A percentile compares a stretch with the other conserved stretches of the same genome.
phyloP scores from a whole-genome alignment of 2,888 invertebrate genomes.

The Coleophora deauratella region DNA sequence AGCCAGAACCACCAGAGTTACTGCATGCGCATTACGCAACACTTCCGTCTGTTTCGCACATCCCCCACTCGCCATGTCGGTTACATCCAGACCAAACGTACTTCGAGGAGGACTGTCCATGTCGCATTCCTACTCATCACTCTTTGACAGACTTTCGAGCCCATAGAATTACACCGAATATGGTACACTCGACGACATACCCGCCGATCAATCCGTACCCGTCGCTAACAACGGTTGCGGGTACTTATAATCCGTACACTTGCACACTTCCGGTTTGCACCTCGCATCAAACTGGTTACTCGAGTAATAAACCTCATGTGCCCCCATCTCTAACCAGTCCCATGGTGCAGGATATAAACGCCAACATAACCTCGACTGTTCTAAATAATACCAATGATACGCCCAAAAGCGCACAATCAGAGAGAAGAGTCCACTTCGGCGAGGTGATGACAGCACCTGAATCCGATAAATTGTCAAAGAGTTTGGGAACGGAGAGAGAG shows the following conservation, averaged over 20 bases:
- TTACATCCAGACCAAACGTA: conserved; percentile 57
- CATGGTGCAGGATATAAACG: conserved; percentile 51
- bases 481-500: conserved; percentile 48
- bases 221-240: conserved; percentile 63
- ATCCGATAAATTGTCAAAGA: conserved; percentile 49
- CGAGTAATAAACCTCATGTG: conserved; percentile 34
- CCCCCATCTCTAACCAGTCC: conserved; percentile 39
- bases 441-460: conserved; percentile 59
- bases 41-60: conserved; percentile 60
- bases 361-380: conserved; percentile 44
- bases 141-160: conserved; percentile 52
- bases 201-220: conserved; percentile 64
- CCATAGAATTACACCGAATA: conserved; percentile 39
- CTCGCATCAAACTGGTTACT: conserved; percentile 34
- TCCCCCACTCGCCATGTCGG: conserved; percentile 63
- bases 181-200: conserved; percentile 63
- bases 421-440: conserved; percentile 68
- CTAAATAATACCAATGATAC: conserved; percentile 37
- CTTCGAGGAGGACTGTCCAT: conserved; percentile 16
- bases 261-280: conserved; percentile 47
- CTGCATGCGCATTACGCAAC: conserved; percentile 61
- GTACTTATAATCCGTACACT: conserved; percentile 64
- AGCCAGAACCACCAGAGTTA: conserved; percentile 51
- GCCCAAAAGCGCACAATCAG: conserved; percentile 57
- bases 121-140: conserved; percentile 24